Evolutionary conservation across 1,140 invertebrate species (phyloP).

Genomic region (Calycopis cecrops): DNA sequence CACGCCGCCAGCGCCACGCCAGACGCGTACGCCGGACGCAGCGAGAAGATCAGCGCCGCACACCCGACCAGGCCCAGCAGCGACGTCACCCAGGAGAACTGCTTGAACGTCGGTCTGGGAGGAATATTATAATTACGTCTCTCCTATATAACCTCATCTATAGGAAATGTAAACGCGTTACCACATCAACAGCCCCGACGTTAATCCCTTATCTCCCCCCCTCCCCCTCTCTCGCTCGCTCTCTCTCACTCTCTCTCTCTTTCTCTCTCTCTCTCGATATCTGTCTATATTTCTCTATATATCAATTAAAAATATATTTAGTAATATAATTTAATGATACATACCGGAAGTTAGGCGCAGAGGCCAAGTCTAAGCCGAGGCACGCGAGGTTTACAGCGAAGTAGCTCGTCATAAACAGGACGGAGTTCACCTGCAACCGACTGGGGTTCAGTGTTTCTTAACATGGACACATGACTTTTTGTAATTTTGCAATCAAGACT

Average conservation of each 20-base stretch:
- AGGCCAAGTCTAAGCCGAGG: conserved; percentile 93
- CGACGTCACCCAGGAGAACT: conserved; percentile 96
- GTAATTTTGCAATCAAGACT: too few species aligned
- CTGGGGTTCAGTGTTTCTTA: background rate
- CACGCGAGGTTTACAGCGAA: conserved; percentile 97
- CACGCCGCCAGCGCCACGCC: conserved; percentile 92
- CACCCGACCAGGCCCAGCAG: conserved; percentile 91
- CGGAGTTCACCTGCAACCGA: conserved; percentile 86
- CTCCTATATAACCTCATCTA: too few species aligned
- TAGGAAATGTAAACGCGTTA: too few species aligned
- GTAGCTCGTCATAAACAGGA: conserved; percentile 97
- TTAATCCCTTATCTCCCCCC: too few species aligned
- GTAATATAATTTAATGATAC: background rate
- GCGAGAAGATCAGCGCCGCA: conserved; percentile 95
- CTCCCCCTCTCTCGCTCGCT: too few species aligned
- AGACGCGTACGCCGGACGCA: conserved; percentile 93
- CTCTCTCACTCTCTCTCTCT: too few species aligned
- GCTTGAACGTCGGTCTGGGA: conserved; percentile 96
- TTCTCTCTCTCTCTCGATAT: too few species aligned
- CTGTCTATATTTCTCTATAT: too few species aligned
- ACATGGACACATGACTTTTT: too few species aligned
- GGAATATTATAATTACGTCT: background rate
- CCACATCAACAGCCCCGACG: too few species aligned
- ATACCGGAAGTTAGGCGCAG: conserved; percentile 96
- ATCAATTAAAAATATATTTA: too few species aligned